Conservation (phyloP, 2,797 vertebrate genomes). For the Heliangelus exortis region DNA sequence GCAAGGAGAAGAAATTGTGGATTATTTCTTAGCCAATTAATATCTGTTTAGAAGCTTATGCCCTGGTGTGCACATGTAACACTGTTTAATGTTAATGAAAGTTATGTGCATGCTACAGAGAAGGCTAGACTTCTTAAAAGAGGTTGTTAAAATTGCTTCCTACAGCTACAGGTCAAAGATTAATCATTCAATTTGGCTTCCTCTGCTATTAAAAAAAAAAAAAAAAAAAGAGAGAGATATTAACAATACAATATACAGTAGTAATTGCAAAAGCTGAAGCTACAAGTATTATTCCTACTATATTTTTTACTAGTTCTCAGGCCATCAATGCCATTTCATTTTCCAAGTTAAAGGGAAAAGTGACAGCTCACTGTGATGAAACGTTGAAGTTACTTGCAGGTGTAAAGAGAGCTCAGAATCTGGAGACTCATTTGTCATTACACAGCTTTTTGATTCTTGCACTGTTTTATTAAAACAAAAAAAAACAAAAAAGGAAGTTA, state of each 20-base stretch:
- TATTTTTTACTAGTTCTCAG: neutral
- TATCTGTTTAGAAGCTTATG: constrained; percentile 42
- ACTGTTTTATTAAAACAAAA: neutral
- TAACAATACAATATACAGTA: neutral
- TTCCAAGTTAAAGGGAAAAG: neutral
- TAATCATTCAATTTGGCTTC: constrained; percentile 23
- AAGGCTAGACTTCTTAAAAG: constrained; percentile 53
- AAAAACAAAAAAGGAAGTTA: neutral
- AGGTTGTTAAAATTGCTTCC: constrained; percentile 15
- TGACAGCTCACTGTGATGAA: neutral
- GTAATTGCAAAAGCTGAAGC: neutral
- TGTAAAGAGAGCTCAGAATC: neutral
- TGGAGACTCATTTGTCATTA: neutral
- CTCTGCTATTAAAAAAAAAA: neutral
- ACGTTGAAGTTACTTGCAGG: neutral
- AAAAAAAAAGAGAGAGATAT: neutral
- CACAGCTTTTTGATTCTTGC: neutral
- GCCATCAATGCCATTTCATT: neutral
- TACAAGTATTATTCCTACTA: neutral
- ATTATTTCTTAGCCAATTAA: constrained; percentile 50
- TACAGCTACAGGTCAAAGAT: constrained; percentile 11
- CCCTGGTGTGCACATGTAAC: constrained; percentile 33
- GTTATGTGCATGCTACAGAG: constrained; percentile 29
- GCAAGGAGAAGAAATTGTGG: neutral
- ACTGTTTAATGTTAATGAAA: constrained; percentile 42